Percentiles rank a stretch among this genome's conserved stretches.
phyloP scores from a whole-genome alignment of 37 sponge, comb jelly and placozoan genomes.

The Oscarella lobularis region DNA sequence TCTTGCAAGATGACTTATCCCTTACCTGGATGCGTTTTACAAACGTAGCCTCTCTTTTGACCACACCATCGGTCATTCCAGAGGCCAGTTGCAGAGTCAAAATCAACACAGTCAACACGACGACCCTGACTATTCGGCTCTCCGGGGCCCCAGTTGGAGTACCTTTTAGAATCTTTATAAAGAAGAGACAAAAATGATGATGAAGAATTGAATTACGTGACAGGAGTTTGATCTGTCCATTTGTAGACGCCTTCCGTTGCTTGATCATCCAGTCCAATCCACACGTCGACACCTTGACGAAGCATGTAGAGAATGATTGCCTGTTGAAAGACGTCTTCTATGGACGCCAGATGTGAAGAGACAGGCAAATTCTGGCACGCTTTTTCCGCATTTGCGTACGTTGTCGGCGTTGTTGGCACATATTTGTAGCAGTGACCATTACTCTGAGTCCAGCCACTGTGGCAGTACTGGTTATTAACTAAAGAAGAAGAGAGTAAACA shows the following conservation, averaged over 20 bases:
- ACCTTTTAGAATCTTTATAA: neutral
- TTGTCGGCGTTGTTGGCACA: neutral
- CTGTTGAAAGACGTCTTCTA: neutral
- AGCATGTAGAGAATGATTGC: neutral
- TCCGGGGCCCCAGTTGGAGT: neutral
- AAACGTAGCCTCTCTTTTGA: neutral
- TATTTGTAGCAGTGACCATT: neutral
- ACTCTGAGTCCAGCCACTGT: neutral
- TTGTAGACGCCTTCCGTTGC: neutral
- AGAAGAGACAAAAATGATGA: neutral
- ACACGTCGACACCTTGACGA: neutral
- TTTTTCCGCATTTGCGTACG: neutral
- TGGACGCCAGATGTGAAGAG: neutral
- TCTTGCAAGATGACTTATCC: too few relatives aligned
- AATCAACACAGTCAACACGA: neutral
- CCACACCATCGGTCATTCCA: neutral
- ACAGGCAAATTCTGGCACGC: neutral
- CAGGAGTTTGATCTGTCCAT: neutral
- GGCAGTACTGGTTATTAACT: too few relatives aligned
- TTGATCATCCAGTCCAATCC: neutral
- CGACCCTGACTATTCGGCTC: neutral
- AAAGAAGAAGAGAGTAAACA: too few relatives aligned
- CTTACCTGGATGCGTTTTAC: neutral
- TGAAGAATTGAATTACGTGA: neutral
- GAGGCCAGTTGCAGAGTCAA: neutral